Conservation (phyloP, 2,797 vertebrate genomes). For the Lepus townsendii region DNA sequence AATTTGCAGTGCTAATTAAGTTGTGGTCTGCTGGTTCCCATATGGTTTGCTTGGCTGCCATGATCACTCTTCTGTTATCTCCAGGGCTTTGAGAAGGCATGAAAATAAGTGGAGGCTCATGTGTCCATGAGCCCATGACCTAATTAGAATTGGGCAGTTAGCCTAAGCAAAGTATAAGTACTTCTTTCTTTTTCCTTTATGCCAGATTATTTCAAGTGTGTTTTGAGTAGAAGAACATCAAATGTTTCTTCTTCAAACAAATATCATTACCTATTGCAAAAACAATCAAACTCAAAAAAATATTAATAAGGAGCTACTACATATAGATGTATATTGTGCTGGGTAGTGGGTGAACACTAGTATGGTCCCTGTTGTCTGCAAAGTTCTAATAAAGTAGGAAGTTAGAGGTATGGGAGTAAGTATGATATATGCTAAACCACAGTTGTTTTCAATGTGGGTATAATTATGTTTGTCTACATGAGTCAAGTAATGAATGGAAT, state of each 20-base stretch:
- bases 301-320: background rate
- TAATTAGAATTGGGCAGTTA: slow-evolving; percentile 73
- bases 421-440: background rate
- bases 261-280: slow-evolving; percentile 39
- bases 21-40: slow-evolving; percentile 68
- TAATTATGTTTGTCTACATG: background rate
- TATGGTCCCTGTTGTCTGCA: background rate
- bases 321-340: background rate
- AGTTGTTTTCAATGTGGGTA: slow-evolving; percentile 6
- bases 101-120: slow-evolving; percentile 55
- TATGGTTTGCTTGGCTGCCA: slow-evolving; percentile 67
- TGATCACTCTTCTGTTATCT: slow-evolving; percentile 54
- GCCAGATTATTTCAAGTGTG: slow-evolving; percentile 59
- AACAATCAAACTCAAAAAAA: background rate
- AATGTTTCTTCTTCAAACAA: slow-evolving; percentile 42
- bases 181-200: slow-evolving; percentile 44
- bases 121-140: slow-evolving; percentile 42
- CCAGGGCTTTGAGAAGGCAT: slow-evolving; percentile 54
- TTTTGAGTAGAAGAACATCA: slow-evolving; percentile 33
- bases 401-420: background rate
- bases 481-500: slow-evolving; percentile 22
- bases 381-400: background rate
- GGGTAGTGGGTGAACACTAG: background rate
- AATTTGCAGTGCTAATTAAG: slow-evolving; percentile 75
- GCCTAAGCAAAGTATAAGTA: slow-evolving; percentile 50